phyloP scores from a whole-genome alignment of 2,113 vertebrate species.

The Oncorhynchus mykiss region DNA sequence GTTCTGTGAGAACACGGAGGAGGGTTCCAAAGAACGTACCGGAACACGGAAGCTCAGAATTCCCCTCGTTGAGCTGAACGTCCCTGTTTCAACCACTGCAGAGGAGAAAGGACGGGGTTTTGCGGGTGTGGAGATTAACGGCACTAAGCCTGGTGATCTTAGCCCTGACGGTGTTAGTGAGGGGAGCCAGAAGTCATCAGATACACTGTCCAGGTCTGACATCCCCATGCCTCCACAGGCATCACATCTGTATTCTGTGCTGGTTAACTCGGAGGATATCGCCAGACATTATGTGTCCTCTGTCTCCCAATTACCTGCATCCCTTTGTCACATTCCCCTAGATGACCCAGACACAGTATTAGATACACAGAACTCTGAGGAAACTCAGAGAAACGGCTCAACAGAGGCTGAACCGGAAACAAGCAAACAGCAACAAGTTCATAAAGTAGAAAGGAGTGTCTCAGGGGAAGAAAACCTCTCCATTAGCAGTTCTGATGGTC shows the following conservation, averaged over 20 bases:
- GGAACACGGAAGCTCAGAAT: slow-evolving; percentile 73
- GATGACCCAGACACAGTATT: slow-evolving; percentile 18
- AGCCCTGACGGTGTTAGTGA: slow-evolving; percentile 30
- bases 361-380: slow-evolving; percentile 33
- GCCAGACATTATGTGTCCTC: slow-evolving; percentile 17
- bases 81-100: slow-evolving; percentile 50
- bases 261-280: slow-evolving; percentile 45
- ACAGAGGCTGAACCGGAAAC: neutral
- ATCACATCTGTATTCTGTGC: slow-evolving; percentile 47
- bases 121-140: slow-evolving; percentile 54
- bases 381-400: slow-evolving; percentile 17
- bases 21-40: slow-evolving; percentile 64
- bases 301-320: slow-evolving; percentile 23
- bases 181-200: slow-evolving; percentile 53
- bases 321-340: slow-evolving; percentile 6
- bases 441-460: neutral
- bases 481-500: slow-evolving; percentile 1
- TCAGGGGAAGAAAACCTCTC: slow-evolving; percentile 5
- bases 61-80: slow-evolving; percentile 61
- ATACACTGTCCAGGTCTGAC: slow-evolving; percentile 39
- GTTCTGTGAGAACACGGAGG: slow-evolving; percentile 82
- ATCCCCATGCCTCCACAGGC: slow-evolving; percentile 16
- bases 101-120: slow-evolving; percentile 55
- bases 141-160: slow-evolving; percentile 44
- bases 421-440: neutral